Evolutionary conservation across 2,888 invertebrate genomes (phyloP).

Genomic region (Herminia tarsipennalis): DNA sequence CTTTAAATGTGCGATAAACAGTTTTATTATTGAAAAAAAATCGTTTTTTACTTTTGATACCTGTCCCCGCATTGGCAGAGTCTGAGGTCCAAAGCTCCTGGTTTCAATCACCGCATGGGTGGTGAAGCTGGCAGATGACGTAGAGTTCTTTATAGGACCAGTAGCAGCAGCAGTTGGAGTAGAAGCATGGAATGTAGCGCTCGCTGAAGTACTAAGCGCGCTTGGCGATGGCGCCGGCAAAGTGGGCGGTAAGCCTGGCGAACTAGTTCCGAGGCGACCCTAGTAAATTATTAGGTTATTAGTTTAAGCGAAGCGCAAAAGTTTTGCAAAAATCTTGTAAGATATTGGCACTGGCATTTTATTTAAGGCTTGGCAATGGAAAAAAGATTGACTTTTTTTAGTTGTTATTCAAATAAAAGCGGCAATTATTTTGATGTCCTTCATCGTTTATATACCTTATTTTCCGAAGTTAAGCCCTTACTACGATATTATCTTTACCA

Average conservation of each 20-base stretch:
- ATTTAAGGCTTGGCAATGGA: no score
- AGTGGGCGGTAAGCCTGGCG: constrained; percentile 90
- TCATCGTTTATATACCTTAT: no score
- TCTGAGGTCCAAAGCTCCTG: constrained; percentile 80
- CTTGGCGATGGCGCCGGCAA: constrained; percentile 90
- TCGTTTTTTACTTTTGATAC: constrained; percentile 43
- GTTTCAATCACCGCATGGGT: constrained; percentile 80
- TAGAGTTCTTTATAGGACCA: constrained; percentile 83
- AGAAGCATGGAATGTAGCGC: constrained; percentile 85
- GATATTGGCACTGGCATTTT: no score
- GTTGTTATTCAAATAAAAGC: background rate
- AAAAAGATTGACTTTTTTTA: no score
- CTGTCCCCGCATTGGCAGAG: constrained; percentile 80
- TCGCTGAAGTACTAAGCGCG: constrained; percentile 87
- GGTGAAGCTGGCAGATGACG: constrained; percentile 86
- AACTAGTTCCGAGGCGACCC: constrained; percentile 77
- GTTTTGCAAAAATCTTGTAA: background rate
- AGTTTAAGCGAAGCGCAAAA: constrained; percentile 5
- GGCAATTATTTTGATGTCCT: background rate
- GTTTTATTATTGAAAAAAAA: background rate
- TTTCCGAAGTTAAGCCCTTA: no score
- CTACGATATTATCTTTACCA: no score
- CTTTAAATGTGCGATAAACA: no score
- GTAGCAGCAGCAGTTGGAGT: constrained; percentile 62
- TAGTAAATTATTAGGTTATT: constrained; percentile 36